A percentile compares a stretch with the other conserved stretches of the same genome.
Evolutionary conservation across 2,888 invertebrate species (phyloP).

Genomic region (Malacosoma neustria): DNA sequence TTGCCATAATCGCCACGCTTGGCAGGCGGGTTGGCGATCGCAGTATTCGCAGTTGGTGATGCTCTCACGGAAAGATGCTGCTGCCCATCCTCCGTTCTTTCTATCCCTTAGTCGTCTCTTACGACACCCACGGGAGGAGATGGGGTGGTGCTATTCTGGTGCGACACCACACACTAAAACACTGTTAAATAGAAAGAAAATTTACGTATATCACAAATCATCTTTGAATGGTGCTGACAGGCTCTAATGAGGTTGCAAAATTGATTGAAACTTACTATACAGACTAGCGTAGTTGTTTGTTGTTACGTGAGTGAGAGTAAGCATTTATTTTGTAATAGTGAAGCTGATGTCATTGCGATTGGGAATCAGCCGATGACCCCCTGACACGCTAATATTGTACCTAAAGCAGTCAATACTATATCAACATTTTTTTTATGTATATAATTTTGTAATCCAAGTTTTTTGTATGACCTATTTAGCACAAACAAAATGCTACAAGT

Average conservation of each 20-base stretch:
- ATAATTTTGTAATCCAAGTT: too few relatives aligned
- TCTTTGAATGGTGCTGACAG: constrained; percentile 24
- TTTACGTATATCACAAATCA: constrained; percentile 25
- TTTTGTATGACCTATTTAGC: too few relatives aligned
- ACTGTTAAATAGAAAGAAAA: not conserved
- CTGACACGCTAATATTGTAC: constrained; percentile 55
- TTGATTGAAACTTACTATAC: constrained; percentile 35
- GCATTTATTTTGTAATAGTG: constrained; percentile 66
- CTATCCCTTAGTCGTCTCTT: too few relatives aligned
- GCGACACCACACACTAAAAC: too few relatives aligned
- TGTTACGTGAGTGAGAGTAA: constrained; percentile 62
- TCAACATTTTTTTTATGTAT: not conserved
- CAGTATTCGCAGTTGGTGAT: too few relatives aligned
- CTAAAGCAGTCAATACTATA: constrained; percentile 29
- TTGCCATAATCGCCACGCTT: too few relatives aligned
- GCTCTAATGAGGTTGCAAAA: constrained; percentile 36
- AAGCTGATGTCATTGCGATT: constrained; percentile 62
- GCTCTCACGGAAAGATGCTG: too few relatives aligned
- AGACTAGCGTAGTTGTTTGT: constrained; percentile 26
- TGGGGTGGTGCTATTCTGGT: too few relatives aligned
- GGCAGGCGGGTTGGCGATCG: too few relatives aligned
- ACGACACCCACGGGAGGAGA: too few relatives aligned
- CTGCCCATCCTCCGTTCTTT: too few relatives aligned
- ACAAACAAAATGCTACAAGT: too few relatives aligned
- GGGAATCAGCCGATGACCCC: constrained; percentile 64